Conservation (phyloP, 2,797 vertebrate genomes). For the Allobates femoralis region DNA sequence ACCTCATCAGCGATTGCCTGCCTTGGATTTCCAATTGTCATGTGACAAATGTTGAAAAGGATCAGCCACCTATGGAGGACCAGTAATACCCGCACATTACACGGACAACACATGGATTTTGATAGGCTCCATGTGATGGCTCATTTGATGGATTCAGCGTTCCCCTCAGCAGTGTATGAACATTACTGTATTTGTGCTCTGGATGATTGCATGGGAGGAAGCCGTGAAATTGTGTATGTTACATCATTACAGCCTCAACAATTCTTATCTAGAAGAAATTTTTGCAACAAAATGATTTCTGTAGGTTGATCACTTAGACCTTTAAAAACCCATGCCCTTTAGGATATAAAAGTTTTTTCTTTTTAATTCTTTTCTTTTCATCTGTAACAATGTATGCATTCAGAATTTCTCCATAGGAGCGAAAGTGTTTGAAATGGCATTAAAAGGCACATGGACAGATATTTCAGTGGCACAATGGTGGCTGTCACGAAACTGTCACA, state of each 20-base stretch:
- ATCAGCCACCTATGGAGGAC: not conserved
- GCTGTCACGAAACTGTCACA: slow-evolving; percentile 19
- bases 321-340: slow-evolving; percentile 34
- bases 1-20: too few species aligned
- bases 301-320: slow-evolving; percentile 2
- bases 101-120: not conserved
- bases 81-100: not conserved
- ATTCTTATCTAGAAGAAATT: slow-evolving; percentile 15
- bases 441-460: slow-evolving; percentile 32
- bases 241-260: slow-evolving; percentile 14
- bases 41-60: too few species aligned
- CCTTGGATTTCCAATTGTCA: too few species aligned
- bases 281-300: not conserved
- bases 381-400: slow-evolving; percentile 35
- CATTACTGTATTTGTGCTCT: not conserved
- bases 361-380: slow-evolving; percentile 16
- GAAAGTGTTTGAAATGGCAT: slow-evolving; percentile 20
- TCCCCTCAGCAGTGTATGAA: too few species aligned
- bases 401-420: slow-evolving; percentile 33
- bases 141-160: not conserved
- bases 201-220: not conserved
- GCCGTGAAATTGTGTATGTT: slow-evolving; percentile 5
- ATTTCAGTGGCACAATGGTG: slow-evolving; percentile 28
- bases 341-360: not conserved
- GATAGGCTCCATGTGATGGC: not conserved